phyloP scores from a whole-genome alignment of 2,797 vertebrate species.

The Mormyrops boulengeri region DNA sequence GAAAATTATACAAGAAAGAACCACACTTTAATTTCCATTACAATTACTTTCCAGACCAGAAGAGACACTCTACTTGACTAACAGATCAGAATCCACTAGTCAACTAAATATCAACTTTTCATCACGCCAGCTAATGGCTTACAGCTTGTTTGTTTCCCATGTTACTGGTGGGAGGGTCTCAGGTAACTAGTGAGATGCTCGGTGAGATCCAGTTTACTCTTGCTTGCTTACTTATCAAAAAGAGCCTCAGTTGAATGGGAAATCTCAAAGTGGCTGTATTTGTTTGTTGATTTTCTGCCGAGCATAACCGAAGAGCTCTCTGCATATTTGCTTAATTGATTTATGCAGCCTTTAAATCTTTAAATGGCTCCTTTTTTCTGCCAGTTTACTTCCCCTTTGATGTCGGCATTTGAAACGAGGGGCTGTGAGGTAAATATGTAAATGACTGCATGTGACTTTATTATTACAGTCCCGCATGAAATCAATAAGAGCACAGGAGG shows the following conservation, averaged over 20 bases:
- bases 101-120: neutral
- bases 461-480: slow-evolving; percentile 22
- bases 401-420: slow-evolving; percentile 40
- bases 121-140: neutral
- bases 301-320: slow-evolving; percentile 35
- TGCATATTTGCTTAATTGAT: slow-evolving; percentile 48
- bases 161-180: slow-evolving; percentile 6
- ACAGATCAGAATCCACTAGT: neutral
- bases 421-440: slow-evolving; percentile 41
- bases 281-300: slow-evolving; percentile 42
- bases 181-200: slow-evolving; percentile 19
- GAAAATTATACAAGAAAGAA: neutral
- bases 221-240: slow-evolving; percentile 17
- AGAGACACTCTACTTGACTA: neutral
- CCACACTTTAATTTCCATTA: neutral
- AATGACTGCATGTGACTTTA: slow-evolving; percentile 36
- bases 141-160: slow-evolving; percentile 18
- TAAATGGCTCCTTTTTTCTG: slow-evolving; percentile 40
- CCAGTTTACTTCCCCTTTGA: slow-evolving; percentile 45
- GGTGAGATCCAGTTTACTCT: slow-evolving; percentile 21
- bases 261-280: slow-evolving; percentile 35
- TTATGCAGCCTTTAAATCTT: slow-evolving; percentile 48
- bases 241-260: slow-evolving; percentile 32
- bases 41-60: neutral
- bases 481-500: slow-evolving; percentile 38